Conservation (phyloP, 2,888 invertebrate genomes). For the Heliconius erato region DNA sequence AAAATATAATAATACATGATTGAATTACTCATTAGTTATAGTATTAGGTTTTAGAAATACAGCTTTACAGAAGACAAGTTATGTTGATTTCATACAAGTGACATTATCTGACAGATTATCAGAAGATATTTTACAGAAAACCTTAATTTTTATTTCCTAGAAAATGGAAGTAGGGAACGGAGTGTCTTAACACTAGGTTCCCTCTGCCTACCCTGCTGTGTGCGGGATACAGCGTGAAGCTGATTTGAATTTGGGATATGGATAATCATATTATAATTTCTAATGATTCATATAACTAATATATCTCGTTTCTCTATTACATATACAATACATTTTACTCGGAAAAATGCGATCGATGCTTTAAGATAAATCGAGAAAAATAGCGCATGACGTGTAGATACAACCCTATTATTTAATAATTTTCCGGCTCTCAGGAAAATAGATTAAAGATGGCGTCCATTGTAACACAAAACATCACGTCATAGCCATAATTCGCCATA, state of each 20-base stretch:
- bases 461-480: neutral
- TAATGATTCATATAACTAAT: neutral
- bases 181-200: too few species aligned
- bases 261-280: neutral
- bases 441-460: constrained; percentile 12
- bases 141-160: neutral
- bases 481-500: constrained; percentile 10
- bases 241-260: too few species aligned
- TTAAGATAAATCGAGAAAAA: neutral
- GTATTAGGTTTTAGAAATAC: too few species aligned
- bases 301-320: neutral
- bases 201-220: too few species aligned
- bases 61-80: too few species aligned
- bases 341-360: neutral
- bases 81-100: neutral
- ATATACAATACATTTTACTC: neutral
- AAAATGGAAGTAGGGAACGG: too few species aligned
- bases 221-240: too few species aligned
- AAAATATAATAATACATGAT: too few species aligned
- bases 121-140: neutral
- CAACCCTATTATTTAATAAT: neutral
- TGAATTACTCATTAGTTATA: too few species aligned
- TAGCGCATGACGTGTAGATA: neutral
- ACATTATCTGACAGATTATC: neutral
- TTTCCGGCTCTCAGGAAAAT: constrained; percentile 19